Evolutionary conservation across 2,888 invertebrate species (phyloP), one percentile per base, ranked within the genome.

Genomic region (Standfussiana lucernea): DNA sequence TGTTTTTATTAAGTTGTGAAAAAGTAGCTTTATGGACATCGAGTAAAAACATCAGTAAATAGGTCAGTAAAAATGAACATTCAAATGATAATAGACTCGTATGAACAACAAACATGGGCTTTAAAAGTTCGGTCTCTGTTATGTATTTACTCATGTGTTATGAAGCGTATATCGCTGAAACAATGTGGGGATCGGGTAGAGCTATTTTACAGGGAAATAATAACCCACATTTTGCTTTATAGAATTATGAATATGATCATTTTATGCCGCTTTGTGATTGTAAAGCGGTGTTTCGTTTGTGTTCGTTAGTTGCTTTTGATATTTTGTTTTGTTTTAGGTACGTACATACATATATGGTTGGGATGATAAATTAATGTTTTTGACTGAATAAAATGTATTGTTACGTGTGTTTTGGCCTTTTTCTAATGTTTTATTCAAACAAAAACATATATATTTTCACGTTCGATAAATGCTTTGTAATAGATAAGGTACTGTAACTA

Each of bases 141-240:
- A 13, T 2, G 7, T 79, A 62, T 61, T 61, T 71, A 79, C 66
- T 79, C 80, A 42, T 84, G 66, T 79, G 40, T 13, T 40, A n/a
- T 15, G 10, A 67, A 53, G 66, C 65, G 74, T 65, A 69, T 73
- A 74, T 72, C 28, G 62, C 37, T 62, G n/a, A 80, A 81, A 79
- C 77, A 85, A 79, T 80, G 76, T 77, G 66, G 50, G 21, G 67
- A 84, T 80, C 56, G 68, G 66, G 76, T 72, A 68, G 69, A 71
- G 79, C 71, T 65, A 77, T 83, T 81, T 82, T 82, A 77, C 76
- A 78, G n/a, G 87, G 87, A 86, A 89, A 89, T 88, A 87, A 78
- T 75, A 84, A 61, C 70, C 83, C 68, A 78, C 70, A 76, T 83
- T 84, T 72, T 74, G 71, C 70, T 71, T 72, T 42, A 64, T 59